Base-by-base conservation (phyloP, 2,888 invertebrate species). In the Tryphoninae sp. region DNA sequence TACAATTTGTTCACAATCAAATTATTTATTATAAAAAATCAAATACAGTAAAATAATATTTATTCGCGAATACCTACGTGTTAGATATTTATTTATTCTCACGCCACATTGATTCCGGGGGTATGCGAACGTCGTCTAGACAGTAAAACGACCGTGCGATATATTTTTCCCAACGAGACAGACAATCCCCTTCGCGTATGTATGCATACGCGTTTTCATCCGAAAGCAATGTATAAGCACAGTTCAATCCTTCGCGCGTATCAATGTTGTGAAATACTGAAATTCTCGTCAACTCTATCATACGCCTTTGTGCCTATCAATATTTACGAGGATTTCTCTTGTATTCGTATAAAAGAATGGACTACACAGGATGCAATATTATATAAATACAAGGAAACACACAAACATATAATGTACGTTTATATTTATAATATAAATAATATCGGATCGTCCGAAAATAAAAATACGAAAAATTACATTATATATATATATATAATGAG, bases 91-190 rank as follows among this genome's bases (percentile, higher is more conserved):
- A 13, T 3, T 11, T 11, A 51, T 40, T 11, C 33, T 64, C 40
- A 22, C 65, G 55, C 23, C 23, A 19, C 58, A 42, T 68, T 68
- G 40, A 59, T 67, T 64, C 45, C 74, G 49, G 64, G 26, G 67
- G 26, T 59, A 26, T 19, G 64, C 62, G 73, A 22, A 62, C 45
- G 26, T 73, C 19, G 78, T 74, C 73, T 74, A 79, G 78, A 79
- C 73, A 33, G 68, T 33, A 40, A 78, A 78, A 73, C 59, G 72
- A 19, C 55, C 8, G 19, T 55, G 19, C 16, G 55, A 55, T 55
- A 55, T 55, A 55, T 16, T 19, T 55, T 55, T 55, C 8, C 8
- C 42, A 69, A 58, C 13, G 33, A 53, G 13, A 19, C 16, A 69
- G 42, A 45, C 23, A 55, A 69, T 58, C 58, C 19, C 16, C 40